These are phyloP conservation scores for Triplophysa yarkandensis DNA, from an alignment of 2,797 vertebrate genomes.

Conservation along the genomic window DNA sequence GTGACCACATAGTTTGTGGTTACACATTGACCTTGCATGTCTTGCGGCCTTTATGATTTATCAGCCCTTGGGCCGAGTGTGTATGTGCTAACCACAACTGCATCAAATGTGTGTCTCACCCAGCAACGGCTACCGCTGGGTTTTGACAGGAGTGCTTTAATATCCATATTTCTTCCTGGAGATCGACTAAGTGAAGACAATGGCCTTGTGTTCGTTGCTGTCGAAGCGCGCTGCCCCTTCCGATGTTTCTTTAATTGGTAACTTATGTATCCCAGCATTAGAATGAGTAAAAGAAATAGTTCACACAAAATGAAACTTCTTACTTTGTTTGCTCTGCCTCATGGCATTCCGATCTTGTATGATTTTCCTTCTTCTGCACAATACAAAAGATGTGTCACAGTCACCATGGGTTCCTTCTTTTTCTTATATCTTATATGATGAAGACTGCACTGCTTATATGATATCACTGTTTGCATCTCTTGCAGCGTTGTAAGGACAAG, in stretches of 20 bases:
- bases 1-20: slow-evolving; percentile 44
- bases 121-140: slow-evolving; percentile 12
- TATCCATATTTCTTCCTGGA: slow-evolving; percentile 33
- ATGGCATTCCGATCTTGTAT: too few species aligned
- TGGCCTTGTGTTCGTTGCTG: slow-evolving; percentile 21
- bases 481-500: slow-evolving; percentile 94
- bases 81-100: slow-evolving; percentile 41
- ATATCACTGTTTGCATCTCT: neutral
- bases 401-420: slow-evolving; percentile 7
- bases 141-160: slow-evolving; percentile 19
- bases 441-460: too few species aligned
- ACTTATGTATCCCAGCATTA: slow-evolving; percentile 32
- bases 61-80: slow-evolving; percentile 24
- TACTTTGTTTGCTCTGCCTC: neutral
- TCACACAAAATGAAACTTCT: too few species aligned
- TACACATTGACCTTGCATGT: slow-evolving; percentile 45
- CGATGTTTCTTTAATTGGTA: slow-evolving; percentile 37
- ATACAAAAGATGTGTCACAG: neutral
- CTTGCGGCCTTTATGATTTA: slow-evolving; percentile 45
- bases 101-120: slow-evolving; percentile 35
- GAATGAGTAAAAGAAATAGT: neutral
- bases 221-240: slow-evolving; percentile 8
- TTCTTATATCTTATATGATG: too few species aligned
- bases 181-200: slow-evolving; percentile 11
- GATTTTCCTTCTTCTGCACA: too few species aligned